Evolutionary conservation across 2,113 vertebrate genomes (phyloP), one percentile per base, ranked within the genome.

Genomic region (Actinemys pallida): DNA sequence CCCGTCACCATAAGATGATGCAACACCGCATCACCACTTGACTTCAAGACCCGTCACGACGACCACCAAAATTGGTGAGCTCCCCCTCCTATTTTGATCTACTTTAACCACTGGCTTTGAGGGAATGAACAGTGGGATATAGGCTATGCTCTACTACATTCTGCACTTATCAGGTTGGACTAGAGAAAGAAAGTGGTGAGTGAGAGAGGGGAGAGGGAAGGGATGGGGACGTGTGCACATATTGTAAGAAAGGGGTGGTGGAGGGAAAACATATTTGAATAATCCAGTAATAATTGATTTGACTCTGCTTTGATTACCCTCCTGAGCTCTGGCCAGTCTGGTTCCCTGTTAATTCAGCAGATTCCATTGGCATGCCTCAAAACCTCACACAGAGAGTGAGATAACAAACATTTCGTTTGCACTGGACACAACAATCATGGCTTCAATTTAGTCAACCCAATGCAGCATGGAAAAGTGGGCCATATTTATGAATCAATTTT

Each of bases 11-110:
- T 97, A 97, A 98, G 97, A 98, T 98, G 97, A 98, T 98, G 97
- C 97, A 97, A 97, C 97, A 98, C 89, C 97, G 97, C 97, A 98
- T 98, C 97, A 98, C 97, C 97, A 98, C 97, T 97, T 98, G 96
- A 92, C 97, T 97, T 98, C 97, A 1, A 97, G 97, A 98, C 97
- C 97, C 39, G 97, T 92, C 97, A 97, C 93, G 97, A 97, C 97
- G 97, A 97, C 97, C 95, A 97, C 96, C 92, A 98, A 97, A 98
- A 97, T 98, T 97, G 97, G 97, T 98, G 97, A 98, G 97, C 97
- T 97, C 94, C 94, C 93, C 96, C 92, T 83, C 7, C 0, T 95
- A 72, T 97, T 97, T 95, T 98, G 90, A 96, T 96, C 89, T 97
- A 87, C 76, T 94, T 82, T 97, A 95, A 96, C 92, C 96, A 97